Conservation (phyloP, 2,113 vertebrate genomes). For the Ciconia boyciana region DNA sequence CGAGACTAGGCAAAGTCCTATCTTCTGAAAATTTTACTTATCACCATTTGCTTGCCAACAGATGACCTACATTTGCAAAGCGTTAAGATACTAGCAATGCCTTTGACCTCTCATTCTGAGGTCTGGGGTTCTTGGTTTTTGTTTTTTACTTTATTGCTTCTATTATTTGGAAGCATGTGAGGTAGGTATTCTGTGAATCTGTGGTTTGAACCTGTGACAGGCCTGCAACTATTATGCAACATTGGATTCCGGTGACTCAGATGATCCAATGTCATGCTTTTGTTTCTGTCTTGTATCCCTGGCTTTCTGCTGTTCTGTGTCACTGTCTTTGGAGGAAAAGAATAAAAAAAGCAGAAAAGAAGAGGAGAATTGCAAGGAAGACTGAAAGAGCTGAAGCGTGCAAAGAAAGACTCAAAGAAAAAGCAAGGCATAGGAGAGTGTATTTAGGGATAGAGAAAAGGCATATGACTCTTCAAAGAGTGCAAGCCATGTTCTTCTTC, state of each 20-base stretch:
- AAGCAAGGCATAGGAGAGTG: background rate
- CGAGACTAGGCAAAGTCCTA: background rate
- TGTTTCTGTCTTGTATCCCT: background rate
- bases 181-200: background rate
- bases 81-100: background rate
- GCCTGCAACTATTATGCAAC: background rate
- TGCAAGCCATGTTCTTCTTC: background rate
- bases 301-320: background rate
- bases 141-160: background rate
- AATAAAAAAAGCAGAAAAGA: background rate
- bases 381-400: background rate
- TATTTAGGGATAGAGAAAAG: background rate
- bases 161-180: background rate
- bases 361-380: background rate
- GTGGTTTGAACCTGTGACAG: background rate
- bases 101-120: background rate
- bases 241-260: background rate
- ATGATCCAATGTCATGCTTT: background rate
- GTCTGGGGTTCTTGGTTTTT: background rate
- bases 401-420: background rate
- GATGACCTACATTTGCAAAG: background rate
- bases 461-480: background rate
- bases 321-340: background rate
- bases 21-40: background rate
- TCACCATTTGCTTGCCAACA: background rate